These are phyloP conservation scores for Hippoglossus stenolepis DNA, from an alignment of 2,113 vertebrate genomes.

Conservation along the genomic window DNA sequence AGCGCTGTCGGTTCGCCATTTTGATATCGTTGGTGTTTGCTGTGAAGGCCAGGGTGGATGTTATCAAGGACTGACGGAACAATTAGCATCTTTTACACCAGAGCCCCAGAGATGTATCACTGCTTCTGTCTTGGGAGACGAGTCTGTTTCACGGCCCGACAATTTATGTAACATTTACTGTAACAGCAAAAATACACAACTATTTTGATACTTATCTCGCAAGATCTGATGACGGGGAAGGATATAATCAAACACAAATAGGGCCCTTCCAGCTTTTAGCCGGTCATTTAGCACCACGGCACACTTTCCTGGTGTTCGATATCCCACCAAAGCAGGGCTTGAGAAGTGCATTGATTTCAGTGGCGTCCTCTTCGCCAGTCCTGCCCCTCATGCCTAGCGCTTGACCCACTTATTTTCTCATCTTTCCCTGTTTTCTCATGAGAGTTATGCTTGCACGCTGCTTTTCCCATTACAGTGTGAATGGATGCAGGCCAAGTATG, in stretches of 20 bases:
- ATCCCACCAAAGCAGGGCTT: slow-evolving; percentile 76
- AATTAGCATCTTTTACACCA: slow-evolving; percentile 40
- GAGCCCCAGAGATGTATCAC: slow-evolving; percentile 28
- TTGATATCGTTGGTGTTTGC: slow-evolving; percentile 16
- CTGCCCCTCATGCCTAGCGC: slow-evolving; percentile 77
- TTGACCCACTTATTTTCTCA: slow-evolving; percentile 89
- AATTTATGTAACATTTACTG: slow-evolving; percentile 55
- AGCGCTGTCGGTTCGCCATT: slow-evolving; percentile 12
- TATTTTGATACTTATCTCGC: slow-evolving; percentile 55
- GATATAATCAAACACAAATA: slow-evolving; percentile 73
- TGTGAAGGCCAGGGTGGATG: slow-evolving; percentile 22
- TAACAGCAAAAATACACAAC: slow-evolving; percentile 60
- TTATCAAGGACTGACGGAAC: slow-evolving; percentile 43
- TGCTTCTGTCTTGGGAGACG: slow-evolving; percentile 40
- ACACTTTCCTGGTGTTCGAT: slow-evolving; percentile 76
- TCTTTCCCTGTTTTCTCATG: slow-evolving; percentile 83
- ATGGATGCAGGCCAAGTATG: slow-evolving; percentile 80
- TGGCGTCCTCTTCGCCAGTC: slow-evolving; percentile 70
- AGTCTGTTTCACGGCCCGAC: slow-evolving; percentile 36
- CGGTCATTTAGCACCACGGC: slow-evolving; percentile 63
- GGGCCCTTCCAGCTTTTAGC: slow-evolving; percentile 70
- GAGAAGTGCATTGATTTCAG: slow-evolving; percentile 83
- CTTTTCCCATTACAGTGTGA: slow-evolving; percentile 79
- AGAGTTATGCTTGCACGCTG: slow-evolving; percentile 80
- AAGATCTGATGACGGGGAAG: slow-evolving; percentile 69